Percentiles rank a stretch among this genome's conserved stretches.
These are phyloP conservation scores for Tipula confusa DNA, from an alignment of 2,888 invertebrate genomes.

Conservation along the genomic window DNA sequence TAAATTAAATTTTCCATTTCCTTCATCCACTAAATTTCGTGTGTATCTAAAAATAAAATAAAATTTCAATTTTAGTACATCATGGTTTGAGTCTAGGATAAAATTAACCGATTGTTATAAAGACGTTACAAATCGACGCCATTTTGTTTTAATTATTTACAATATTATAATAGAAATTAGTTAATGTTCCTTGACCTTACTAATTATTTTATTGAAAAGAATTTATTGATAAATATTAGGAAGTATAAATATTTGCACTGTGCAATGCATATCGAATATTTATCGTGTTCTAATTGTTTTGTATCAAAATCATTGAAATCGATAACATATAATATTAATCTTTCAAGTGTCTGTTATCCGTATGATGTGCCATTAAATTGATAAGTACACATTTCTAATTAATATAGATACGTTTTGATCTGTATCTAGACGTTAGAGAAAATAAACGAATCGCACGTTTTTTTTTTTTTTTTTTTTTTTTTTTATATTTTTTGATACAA, in stretches of 20 bases:
- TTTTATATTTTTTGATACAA: background rate
- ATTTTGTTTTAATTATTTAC: background rate
- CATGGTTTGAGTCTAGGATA: background rate
- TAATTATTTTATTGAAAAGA: background rate
- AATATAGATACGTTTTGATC: background rate
- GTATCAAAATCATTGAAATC: background rate
- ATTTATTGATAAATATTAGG: background rate
- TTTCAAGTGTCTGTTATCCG: background rate
- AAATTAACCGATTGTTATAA: background rate
- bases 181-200: background rate
- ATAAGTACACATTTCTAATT: background rate
- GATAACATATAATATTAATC: background rate
- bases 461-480: too few relatives aligned
- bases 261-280: background rate
- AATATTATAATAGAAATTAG: background rate
- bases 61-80: background rate
- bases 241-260: background rate
- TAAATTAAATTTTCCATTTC: conserved; percentile 95
- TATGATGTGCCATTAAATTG: background rate
- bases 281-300: background rate
- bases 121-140: background rate
- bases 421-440: background rate
- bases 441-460: background rate
- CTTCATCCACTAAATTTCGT: conserved; percentile 89
- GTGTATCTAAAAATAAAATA: conserved; percentile 72